Evolutionary conservation across 2,888 invertebrate species (phyloP).

Genomic region (Drosophila mimica): DNA sequence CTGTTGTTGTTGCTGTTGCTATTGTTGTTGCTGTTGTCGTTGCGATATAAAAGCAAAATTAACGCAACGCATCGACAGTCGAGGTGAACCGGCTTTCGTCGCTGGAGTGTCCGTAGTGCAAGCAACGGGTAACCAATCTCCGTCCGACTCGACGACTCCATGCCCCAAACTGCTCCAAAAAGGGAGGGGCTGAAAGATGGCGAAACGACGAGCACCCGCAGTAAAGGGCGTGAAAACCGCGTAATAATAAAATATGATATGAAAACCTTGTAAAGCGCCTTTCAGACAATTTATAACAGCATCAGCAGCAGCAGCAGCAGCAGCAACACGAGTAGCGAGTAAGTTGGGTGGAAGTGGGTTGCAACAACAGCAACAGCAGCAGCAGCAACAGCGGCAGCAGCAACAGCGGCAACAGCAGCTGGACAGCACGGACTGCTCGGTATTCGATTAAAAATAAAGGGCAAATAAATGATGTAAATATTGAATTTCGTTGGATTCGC

Average conservation of each 20-base stretch:
- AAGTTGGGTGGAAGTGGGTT: neutral
- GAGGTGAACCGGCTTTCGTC: slow-evolving; percentile 37
- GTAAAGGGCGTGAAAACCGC: slow-evolving; percentile 65
- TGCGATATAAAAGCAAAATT: slow-evolving; percentile 65
- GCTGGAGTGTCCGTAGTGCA: slow-evolving; percentile 14
- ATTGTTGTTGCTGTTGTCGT: slow-evolving; percentile 13
- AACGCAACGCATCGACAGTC: slow-evolving; percentile 67
- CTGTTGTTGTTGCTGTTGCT: neutral
- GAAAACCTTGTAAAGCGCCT: slow-evolving; percentile 73
- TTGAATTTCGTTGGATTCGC: slow-evolving; percentile 48
- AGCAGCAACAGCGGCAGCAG: rapidly evolving
- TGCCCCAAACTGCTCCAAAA: slow-evolving; percentile 2
- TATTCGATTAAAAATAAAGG: slow-evolving; percentile 64
- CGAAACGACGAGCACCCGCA: neutral
- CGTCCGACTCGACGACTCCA: slow-evolving; percentile 10
- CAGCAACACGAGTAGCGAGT: neutral
- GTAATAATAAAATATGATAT: slow-evolving; percentile 75
- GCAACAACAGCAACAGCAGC: neutral
- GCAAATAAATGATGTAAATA: slow-evolving; percentile 57
- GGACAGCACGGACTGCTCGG: slow-evolving; percentile 36
- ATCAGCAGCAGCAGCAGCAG: slow-evolving; percentile 17
- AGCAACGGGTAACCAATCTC: slow-evolving; percentile 8
- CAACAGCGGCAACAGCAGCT: neutral
- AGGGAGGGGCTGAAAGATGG: too few relatives aligned
- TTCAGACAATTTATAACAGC: slow-evolving; percentile 72